A percentile compares a stretch with the other conserved stretches of the same genome.
These are phyloP conservation scores for Electrophaes corylata DNA, from an alignment of 2,888 invertebrate species.

Conservation along the genomic window DNA sequence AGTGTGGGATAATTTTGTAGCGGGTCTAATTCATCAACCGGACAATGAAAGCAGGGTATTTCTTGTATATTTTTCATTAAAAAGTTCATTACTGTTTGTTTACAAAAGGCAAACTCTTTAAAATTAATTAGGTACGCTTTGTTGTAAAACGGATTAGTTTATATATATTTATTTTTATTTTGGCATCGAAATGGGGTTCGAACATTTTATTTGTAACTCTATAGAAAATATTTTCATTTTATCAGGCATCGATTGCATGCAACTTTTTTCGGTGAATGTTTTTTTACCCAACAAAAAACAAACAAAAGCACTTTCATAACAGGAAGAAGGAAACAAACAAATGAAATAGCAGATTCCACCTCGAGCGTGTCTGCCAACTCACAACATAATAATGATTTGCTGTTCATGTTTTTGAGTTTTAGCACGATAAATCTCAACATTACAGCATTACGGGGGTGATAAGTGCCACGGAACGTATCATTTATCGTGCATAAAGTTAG, in stretches of 20 bases:
- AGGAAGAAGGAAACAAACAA: conserved; percentile 18
- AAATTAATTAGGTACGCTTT: conserved; percentile 7
- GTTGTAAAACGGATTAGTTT: conserved; percentile 10
- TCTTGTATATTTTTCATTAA: conserved; percentile 28
- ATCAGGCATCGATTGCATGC: not conserved
- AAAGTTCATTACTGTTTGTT: conserved; percentile 25
- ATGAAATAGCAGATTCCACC: conserved; percentile 19
- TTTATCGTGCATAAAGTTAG: conserved; percentile 41
- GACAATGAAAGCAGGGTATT: conserved; percentile 17
- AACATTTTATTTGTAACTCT: too few species aligned
- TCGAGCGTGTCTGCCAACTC: conserved; percentile 29
- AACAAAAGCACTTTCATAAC: conserved; percentile 1
- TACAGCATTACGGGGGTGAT: conserved; percentile 39
- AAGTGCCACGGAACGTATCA: conserved; percentile 40
- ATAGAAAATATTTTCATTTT: too few species aligned
- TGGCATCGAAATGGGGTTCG: not conserved
- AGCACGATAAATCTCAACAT: conserved; percentile 38
- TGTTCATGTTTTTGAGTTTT: conserved; percentile 41
- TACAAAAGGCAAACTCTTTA: conserved; percentile 21
- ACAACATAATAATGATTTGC: conserved; percentile 33
- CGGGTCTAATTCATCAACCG: conserved; percentile 30
- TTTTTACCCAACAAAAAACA: conserved; percentile 3
- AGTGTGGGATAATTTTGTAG: conserved; percentile 31
- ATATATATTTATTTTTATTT: not conserved
- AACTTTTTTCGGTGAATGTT: not conserved